A percentile compares a stretch with the other conserved stretches of the same genome.
Evolutionary conservation across 2,888 invertebrate genomes (phyloP).

Genomic region (Aricia artaxerxes): DNA sequence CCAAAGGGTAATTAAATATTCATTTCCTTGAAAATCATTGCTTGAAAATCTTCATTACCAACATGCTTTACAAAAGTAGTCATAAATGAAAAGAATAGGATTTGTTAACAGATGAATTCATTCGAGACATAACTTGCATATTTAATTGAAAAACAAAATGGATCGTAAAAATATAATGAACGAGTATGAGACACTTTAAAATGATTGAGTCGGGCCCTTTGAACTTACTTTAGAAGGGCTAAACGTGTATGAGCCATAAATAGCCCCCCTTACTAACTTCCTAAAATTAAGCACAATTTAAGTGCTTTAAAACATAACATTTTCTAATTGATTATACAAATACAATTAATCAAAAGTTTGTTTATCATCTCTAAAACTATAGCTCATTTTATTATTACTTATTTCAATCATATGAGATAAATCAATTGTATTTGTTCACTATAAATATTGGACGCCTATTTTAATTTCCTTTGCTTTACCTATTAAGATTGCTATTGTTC

Average conservation of each 20-base stretch:
- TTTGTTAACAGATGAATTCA: background rate
- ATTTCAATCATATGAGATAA: background rate
- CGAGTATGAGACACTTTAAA: constrained; percentile 2
- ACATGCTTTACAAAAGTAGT: background rate
- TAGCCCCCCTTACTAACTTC: background rate
- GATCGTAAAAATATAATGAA: constrained; percentile 11
- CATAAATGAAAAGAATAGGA: background rate
- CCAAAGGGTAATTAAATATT: no score
- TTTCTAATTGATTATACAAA: background rate
- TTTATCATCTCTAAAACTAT: background rate
- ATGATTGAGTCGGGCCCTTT: background rate
- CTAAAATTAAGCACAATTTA: background rate
- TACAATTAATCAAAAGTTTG: background rate
- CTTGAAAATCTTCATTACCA: background rate
- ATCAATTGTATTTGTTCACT: no score
- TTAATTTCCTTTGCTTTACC: no score
- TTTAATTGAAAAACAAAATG: constrained; percentile 1
- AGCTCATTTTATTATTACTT: background rate
- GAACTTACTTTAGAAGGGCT: constrained; percentile 1
- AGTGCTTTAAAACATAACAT: background rate
- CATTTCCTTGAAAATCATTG: background rate
- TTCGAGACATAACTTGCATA: background rate
- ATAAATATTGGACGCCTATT: no score
- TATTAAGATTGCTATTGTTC: background rate
- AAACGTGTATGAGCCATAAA: background rate